Base-by-base conservation (phyloP, 2,797 vertebrate genomes). In the Fringilla coelebs region DNA sequence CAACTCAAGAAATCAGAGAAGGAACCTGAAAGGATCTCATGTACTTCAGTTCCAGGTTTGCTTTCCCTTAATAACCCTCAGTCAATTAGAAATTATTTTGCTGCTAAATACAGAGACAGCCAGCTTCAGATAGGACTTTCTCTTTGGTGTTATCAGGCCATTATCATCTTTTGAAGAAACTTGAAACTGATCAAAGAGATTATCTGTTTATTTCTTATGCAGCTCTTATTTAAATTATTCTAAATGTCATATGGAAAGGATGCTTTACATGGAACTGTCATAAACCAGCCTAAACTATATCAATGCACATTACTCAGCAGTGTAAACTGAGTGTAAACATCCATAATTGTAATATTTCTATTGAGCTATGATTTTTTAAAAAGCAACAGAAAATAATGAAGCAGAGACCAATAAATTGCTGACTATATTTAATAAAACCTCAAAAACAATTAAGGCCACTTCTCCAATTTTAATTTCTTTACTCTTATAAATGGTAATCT, bases 231-330 rank as follows among this genome's bases (percentile, higher is more conserved):
- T 71, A 12, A 51, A 40, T 28, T 11, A 67, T 71, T 94, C 89
- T 77, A 89, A 94, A 95, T 60, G 58, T 85, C 80, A 57, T 57
- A 84, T 14, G 52, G 73, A 63, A 91, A 96, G 29, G 43, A 40
- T 28, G 34, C 8, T 85, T 76, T 68, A 88, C 1, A 5, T 71
- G 72, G 80, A 72, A 79, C 46, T 78, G 36, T n/a, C 58, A 91
- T n/a, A 90, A 93, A 81, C 9, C 24, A 88, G 51, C 16, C 38
- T 89, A 94, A 96, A 96, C 63, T 20, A 72, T 66, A 83, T 75
- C 51, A 85, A 26, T 93, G 81, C 70, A 95, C 67, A 74, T 77
- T 85, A 84, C 60, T 32, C 65, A 45, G 86, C n/a, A 85, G 75
- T 70, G 88, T 74, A 67, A 89, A 73, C 46, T 66, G 41, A 60